Conservation (phyloP, 2,797 vertebrate genomes). For the Helostoma temminkii region DNA sequence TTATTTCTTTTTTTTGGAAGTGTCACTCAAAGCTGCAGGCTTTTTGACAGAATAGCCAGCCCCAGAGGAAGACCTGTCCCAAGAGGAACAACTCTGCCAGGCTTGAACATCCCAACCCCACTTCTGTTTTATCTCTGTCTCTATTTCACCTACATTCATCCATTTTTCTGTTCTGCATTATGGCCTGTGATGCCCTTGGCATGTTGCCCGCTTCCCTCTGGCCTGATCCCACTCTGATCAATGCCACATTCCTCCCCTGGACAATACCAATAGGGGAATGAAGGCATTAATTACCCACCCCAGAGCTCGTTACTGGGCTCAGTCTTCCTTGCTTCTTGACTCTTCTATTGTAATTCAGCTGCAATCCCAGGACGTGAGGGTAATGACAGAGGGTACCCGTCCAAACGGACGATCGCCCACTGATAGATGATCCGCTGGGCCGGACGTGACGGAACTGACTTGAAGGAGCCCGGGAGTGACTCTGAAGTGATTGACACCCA, state of each 20-base stretch:
- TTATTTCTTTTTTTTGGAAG: conserved; percentile 55
- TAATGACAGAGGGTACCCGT: conserved; percentile 77
- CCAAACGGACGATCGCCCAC: conserved; percentile 70
- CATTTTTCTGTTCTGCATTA: conserved; percentile 49
- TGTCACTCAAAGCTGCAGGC: conserved; percentile 58
- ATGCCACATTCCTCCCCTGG: conserved; percentile 47
- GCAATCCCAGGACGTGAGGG: conserved; percentile 58
- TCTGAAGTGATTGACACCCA: conserved; percentile 75
- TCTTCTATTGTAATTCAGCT: conserved; percentile 77
- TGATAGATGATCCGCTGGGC: conserved; percentile 76
- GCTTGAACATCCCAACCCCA: conserved; percentile 29
- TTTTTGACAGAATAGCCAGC: conserved; percentile 66
- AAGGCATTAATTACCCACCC: conserved; percentile 83
- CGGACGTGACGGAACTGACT: conserved; percentile 73
- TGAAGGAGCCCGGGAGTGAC: conserved; percentile 58
- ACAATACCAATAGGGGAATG: conserved; percentile 45
- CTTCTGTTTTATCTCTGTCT: conserved; percentile 5
- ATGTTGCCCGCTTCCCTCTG: conserved; percentile 40
- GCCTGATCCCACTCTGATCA: conserved; percentile 69
- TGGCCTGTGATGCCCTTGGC: conserved; percentile 55
- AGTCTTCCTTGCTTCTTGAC: conserved; percentile 65
- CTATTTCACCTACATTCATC: conserved; percentile 39
- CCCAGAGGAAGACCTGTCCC: conserved; percentile 68
- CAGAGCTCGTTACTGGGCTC: conserved; percentile 74
- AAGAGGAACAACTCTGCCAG: conserved; percentile 61